phyloP scores from a whole-genome alignment of 53 echinoderm and acorn worm genomes.

The Crossaster papposus region DNA sequence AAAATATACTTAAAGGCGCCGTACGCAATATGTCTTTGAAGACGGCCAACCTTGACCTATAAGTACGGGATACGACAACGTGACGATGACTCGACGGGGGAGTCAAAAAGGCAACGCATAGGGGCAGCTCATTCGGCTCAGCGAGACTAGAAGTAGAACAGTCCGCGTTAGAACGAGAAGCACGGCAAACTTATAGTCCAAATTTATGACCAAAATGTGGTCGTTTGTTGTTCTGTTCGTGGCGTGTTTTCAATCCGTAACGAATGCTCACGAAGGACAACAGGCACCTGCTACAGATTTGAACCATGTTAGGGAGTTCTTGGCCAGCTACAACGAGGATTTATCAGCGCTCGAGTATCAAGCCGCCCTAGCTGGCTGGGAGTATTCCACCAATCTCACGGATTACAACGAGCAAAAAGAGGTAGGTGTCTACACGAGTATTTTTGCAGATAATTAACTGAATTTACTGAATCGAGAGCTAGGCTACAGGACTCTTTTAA shows the following conservation, averaged over 20 bases:
- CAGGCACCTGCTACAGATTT: slow-evolving; percentile 26
- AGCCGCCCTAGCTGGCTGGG: slow-evolving; percentile 64
- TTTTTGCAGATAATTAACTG: too few species aligned
- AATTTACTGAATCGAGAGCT: too few species aligned
- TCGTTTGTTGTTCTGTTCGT: neutral
- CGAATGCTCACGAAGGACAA: neutral
- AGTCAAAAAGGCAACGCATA: too few species aligned
- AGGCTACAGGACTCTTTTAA: too few species aligned
- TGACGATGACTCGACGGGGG: too few species aligned
- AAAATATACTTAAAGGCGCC: too few species aligned
- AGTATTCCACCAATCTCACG: slow-evolving; percentile 74
- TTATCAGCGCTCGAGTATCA: slow-evolving; percentile 56
- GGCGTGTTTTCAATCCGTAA: neutral
- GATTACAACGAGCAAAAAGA: slow-evolving; percentile 74
- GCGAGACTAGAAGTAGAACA: too few species aligned
- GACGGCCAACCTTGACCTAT: too few species aligned
- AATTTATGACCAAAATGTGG: neutral
- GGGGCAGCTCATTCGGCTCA: too few species aligned
- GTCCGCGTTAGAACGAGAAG: neutral
- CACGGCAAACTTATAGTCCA: neutral
- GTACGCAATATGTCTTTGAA: too few species aligned
- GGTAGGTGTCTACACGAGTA: neutral
- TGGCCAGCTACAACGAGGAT: slow-evolving; percentile 51
- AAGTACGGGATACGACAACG: too few species aligned
- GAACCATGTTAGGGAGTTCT: slow-evolving; percentile 65